phyloP scores from a whole-genome alignment of 2,888 invertebrate species.

The Camponotus fellah region DNA sequence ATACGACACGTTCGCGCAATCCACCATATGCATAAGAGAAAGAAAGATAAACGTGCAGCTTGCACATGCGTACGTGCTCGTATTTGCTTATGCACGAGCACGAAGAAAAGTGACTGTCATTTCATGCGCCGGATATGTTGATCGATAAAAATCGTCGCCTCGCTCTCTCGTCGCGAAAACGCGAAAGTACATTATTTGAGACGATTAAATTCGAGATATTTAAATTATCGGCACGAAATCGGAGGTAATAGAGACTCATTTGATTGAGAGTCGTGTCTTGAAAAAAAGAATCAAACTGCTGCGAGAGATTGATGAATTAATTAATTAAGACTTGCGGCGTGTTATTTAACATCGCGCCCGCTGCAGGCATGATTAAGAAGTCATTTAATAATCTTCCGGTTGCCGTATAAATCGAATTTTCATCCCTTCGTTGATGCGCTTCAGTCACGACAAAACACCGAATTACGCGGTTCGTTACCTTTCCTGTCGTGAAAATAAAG shows the following conservation, averaged over 20 bases:
- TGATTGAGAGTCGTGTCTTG: neutral
- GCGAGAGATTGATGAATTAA: constrained; percentile 20
- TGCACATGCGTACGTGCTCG: constrained; percentile 10
- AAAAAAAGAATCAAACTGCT: constrained; percentile 16
- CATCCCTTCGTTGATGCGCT: constrained; percentile 42
- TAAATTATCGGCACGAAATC: constrained; percentile 17
- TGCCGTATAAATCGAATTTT: constrained; percentile 39
- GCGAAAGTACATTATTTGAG: too few species aligned
- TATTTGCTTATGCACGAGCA: neutral
- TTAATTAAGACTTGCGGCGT: constrained; percentile 31
- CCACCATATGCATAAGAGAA: constrained; percentile 2
- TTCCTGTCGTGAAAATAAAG: constrained; percentile 33
- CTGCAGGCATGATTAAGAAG: constrained; percentile 36
- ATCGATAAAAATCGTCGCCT: constrained; percentile 23
- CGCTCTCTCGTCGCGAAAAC: neutral
- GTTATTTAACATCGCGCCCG: constrained; percentile 37
- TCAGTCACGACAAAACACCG: constrained; percentile 43
- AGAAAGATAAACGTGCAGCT: constrained; percentile 11
- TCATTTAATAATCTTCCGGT: constrained; percentile 52
- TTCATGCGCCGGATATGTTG: neutral
- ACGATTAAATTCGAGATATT: constrained; percentile 3
- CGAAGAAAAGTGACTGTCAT: neutral
- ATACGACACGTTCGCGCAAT: constrained; percentile 31
- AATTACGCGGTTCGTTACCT: constrained; percentile 49
- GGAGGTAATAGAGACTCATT: neutral